These are phyloP conservation scores for Eubasilissa regina DNA, from an alignment of 1,140 invertebrate genomes.

Conservation along the genomic window DNA sequence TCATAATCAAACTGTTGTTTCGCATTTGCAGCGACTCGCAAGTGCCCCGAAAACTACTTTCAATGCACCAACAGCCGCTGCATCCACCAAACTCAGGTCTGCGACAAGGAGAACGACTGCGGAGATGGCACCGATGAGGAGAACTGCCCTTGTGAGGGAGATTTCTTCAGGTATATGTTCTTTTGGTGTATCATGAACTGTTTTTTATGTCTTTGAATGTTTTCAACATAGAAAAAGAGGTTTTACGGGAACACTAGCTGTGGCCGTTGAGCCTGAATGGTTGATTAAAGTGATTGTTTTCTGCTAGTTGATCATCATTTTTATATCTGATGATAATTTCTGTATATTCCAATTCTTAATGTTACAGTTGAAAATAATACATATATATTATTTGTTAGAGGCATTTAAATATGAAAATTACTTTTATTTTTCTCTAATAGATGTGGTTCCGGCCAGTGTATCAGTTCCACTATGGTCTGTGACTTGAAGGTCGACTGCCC, in stretches of 20 bases:
- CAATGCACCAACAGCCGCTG: constrained; percentile 78
- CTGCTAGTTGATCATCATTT: too few relatives aligned
- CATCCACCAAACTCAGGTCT: constrained; percentile 76
- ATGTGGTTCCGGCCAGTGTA: constrained; percentile 75
- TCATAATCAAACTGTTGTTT: too few relatives aligned
- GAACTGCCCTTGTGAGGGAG: constrained; percentile 73
- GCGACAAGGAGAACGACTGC: constrained; percentile 88
- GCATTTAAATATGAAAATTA: too few relatives aligned
- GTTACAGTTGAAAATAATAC: too few relatives aligned
- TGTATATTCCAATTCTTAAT: too few relatives aligned
- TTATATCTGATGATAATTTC: too few relatives aligned
- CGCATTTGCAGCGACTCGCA: constrained; percentile 67
- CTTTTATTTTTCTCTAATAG: constrained; percentile 48
- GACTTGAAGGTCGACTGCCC: constrained; percentile 79
- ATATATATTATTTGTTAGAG: too few relatives aligned
- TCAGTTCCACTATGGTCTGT: constrained; percentile 76
- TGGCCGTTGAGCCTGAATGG: too few relatives aligned
- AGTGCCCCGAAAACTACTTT: constrained; percentile 72
- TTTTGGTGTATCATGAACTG: neutral
- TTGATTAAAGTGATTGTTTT: too few relatives aligned
- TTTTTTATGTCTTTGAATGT: too few relatives aligned
- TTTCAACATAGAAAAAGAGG: too few relatives aligned
- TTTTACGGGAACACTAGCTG: too few relatives aligned
- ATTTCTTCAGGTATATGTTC: constrained; percentile 64
- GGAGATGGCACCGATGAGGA: constrained; percentile 87